phyloP scores from a whole-genome alignment of 2,113 vertebrate genomes.

The Scophthalmus maximus region DNA sequence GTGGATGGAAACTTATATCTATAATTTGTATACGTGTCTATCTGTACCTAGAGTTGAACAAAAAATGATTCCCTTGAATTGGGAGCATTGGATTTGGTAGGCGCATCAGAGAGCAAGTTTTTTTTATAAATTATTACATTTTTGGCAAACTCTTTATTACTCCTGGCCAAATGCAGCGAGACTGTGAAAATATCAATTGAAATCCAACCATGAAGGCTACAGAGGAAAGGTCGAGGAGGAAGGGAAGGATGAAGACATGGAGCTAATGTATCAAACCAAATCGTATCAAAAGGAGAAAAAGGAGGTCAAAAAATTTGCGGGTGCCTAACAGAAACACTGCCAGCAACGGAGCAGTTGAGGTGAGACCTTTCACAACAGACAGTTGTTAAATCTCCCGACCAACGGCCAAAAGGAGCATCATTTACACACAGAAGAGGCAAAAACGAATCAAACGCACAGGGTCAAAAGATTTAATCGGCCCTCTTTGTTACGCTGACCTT shows the following conservation, averaged over 20 bases:
- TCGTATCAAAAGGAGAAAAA: not conserved
- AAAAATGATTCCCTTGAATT: too few relatives aligned
- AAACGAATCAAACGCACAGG: slow-evolving; percentile 14
- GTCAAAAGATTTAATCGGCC: slow-evolving; percentile 42
- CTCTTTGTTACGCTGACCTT: slow-evolving; percentile 49
- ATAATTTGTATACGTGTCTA: too few relatives aligned
- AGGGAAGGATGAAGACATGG: not conserved
- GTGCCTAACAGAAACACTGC: not conserved
- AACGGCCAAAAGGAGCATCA: slow-evolving; percentile 15
- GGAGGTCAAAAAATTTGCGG: slow-evolving; percentile 17
- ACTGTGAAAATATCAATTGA: slow-evolving; percentile 59
- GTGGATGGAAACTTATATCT: too few relatives aligned
- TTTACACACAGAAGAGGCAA: not conserved
- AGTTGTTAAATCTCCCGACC: not conserved
- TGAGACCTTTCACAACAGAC: not conserved
- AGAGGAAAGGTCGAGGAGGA: not conserved
- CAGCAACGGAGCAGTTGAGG: not conserved
- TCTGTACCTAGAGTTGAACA: too few relatives aligned
- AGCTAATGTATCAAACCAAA: slow-evolving; percentile 7
- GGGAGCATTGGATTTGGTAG: too few relatives aligned
- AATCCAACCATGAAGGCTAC: slow-evolving; percentile 22
- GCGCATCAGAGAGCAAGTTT: not conserved
- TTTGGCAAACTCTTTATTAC: slow-evolving; percentile 47
- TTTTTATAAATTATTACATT: slow-evolving; percentile 19
- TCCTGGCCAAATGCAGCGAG: slow-evolving; percentile 26